Conservation (phyloP, 1,140 invertebrate species). For the Neodiprion virginianus region DNA sequence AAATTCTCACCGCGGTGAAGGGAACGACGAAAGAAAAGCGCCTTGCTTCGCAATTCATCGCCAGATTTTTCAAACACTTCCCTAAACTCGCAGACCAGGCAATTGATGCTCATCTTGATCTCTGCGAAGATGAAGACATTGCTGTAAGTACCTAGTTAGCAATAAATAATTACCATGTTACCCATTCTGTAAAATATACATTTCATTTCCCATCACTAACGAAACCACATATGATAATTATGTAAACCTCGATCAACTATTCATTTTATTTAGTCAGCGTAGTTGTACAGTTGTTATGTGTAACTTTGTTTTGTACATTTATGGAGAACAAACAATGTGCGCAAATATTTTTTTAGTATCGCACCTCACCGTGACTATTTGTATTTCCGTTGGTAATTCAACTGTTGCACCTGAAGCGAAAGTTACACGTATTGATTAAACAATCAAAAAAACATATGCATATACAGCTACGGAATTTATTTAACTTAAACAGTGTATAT, state of each 20-base stretch:
- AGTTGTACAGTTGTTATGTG: slow-evolving; percentile 10
- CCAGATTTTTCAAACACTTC: slow-evolving; percentile 93
- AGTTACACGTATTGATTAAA: too few species aligned
- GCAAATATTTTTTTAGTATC: too few species aligned
- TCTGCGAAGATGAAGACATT: slow-evolving; percentile 95
- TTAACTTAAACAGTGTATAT: too few species aligned
- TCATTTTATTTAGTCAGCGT: too few species aligned
- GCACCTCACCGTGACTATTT: too few species aligned
- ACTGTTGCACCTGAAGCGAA: too few species aligned
- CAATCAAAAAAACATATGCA: too few species aligned
- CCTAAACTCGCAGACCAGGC: slow-evolving; percentile 83
- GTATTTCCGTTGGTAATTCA: too few species aligned
- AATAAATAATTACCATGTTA: slow-evolving; percentile 9
- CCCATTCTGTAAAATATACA: slow-evolving; percentile 17
- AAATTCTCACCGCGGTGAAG: slow-evolving; percentile 86
- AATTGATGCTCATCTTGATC: slow-evolving; percentile 90
- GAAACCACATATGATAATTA: too few species aligned
- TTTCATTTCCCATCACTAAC: too few species aligned
- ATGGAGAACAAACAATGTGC: neutral
- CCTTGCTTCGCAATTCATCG: slow-evolving; percentile 93
- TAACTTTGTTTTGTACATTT: slow-evolving; percentile 16
- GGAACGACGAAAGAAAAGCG: slow-evolving; percentile 89
- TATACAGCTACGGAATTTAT: too few species aligned
- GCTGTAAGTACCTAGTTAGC: slow-evolving; percentile 68
- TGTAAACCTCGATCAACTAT: too few species aligned